phyloP scores from a whole-genome alignment of 37 sponge, comb jelly and placozoan species.

The Spongilla lacustris region DNA sequence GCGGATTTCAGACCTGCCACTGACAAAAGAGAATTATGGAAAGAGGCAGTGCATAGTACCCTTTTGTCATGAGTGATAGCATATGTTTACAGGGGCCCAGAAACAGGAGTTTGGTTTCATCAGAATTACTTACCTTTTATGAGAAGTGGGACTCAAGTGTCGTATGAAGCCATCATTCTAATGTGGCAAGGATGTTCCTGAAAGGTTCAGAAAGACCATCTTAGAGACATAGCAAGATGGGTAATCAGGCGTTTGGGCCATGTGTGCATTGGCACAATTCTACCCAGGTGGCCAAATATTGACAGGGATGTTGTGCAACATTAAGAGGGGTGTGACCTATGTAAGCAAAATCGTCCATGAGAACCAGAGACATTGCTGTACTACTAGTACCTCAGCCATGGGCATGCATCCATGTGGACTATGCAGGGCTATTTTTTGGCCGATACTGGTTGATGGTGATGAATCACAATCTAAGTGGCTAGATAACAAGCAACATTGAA shows the following conservation, averaged over 20 bases:
- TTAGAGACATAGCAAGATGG: slow-evolving; percentile 20
- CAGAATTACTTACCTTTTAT: slow-evolving; percentile 4
- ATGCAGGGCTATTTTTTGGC: slow-evolving; percentile 26
- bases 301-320: slow-evolving; percentile 6
- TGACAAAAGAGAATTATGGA: slow-evolving; percentile 9
- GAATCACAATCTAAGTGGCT: slow-evolving; percentile 45
- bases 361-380: slow-evolving; percentile 13
- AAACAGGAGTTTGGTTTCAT: not conserved
- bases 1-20: not conserved
- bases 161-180: slow-evolving; percentile 12
- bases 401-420: slow-evolving; percentile 36
- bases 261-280: slow-evolving; percentile 18
- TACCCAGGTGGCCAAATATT: slow-evolving; percentile 49
- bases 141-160: slow-evolving; percentile 8
- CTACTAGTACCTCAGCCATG: slow-evolving; percentile 43
- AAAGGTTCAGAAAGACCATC: not conserved
- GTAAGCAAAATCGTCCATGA: slow-evolving; percentile 9
- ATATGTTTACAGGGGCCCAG: not conserved
- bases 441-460: slow-evolving; percentile 24
- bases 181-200: slow-evolving; percentile 24
- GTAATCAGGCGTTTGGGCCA: slow-evolving; percentile 23
- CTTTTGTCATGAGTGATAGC: slow-evolving; percentile 17
- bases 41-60: slow-evolving; percentile 28
- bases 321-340: not conserved
- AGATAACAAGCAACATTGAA: not conserved